These are phyloP conservation scores for Marronus borbonicus DNA, from an alignment of 2,888 invertebrate genomes.

Conservation along the genomic window DNA sequence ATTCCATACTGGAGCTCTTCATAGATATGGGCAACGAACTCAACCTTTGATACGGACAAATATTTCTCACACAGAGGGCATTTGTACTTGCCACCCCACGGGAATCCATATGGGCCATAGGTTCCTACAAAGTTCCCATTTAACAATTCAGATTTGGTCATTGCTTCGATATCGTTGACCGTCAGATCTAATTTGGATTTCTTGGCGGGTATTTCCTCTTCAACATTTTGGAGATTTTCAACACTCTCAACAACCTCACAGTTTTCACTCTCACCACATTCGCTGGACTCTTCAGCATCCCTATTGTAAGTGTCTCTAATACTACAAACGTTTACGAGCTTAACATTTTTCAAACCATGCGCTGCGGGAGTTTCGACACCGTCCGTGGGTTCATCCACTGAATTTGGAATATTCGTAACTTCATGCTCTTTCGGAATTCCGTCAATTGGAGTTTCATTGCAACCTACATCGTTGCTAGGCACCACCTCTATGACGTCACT, in stretches of 20 bases:
- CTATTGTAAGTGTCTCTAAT: not conserved
- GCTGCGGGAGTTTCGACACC: not conserved
- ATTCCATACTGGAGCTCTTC: constrained; percentile 79
- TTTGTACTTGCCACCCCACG: constrained; percentile 73
- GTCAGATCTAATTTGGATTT: constrained; percentile 47
- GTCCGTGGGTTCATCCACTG: not conserved
- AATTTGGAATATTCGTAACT: not conserved
- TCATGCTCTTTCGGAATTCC: not conserved
- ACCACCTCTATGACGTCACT: constrained; percentile 15
- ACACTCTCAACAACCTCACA: too few relatives aligned
- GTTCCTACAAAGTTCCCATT: constrained; percentile 55
- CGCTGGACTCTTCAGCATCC: not conserved
- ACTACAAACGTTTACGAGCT: constrained; percentile 2
- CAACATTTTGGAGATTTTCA: constrained; percentile 14
- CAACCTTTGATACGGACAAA: constrained; percentile 73
- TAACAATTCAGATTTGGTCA: constrained; percentile 55
- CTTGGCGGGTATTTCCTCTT: constrained; percentile 41
- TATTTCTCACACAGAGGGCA: constrained; percentile 78
- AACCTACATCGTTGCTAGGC: not conserved
- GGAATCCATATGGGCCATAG: constrained; percentile 70
- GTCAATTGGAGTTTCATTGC: not conserved
- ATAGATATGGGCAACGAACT: constrained; percentile 79
- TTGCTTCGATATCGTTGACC: constrained; percentile 55
- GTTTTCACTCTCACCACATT: not conserved
- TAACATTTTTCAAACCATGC: not conserved